Base-by-base conservation (phyloP, 1,140 invertebrate genomes). In the Ericerus pela region DNA sequence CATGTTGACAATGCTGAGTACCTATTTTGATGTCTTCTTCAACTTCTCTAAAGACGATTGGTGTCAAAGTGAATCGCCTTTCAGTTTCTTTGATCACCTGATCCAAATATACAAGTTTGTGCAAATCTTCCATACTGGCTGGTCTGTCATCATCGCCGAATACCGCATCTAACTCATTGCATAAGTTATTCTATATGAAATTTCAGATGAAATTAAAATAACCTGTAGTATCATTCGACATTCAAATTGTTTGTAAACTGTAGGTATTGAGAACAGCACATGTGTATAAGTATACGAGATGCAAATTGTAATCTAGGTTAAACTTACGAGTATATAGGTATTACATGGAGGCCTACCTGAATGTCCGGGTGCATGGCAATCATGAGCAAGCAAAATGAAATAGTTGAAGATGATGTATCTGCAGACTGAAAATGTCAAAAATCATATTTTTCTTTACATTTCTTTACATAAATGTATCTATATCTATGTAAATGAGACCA, bases 21-120 rank as follows among this genome's bases (percentile, higher is more conserved):
- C 60, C 51, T 27, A 62, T 43, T 55, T 70, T 61, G 2, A 73
- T 59, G 51, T 73, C 74, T 56, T 72, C 72, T 20, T 71, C 70
- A 0, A 77, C 59, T 57, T 62, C 54, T 57, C 72, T 62, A 1
- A 70, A 73, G 57, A 79, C 73, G 1, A 79, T 61, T 0, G 80
- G 80, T 3, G 79, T 79, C 2, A 78, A 73, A 1, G 78, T 75
- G 59, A 70, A 79, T 27, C 76, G 60, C 24, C 76, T 60, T 38
- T 79, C 66, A 0, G 72, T 70, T 63, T 82, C 79, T 57, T 80
- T 80, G 8, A 82, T 63, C 1, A 74, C 73, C 33, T 73, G 72
- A 58, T 81, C 79, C 24, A 77, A 59, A 59, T 80, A 81, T 30
- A 74, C 72, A 31, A 82, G 59, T 54, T 72, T 62, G 10, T 68